Percentiles rank a stretch among this genome's conserved stretches.
These are phyloP conservation scores for Trilocha varians DNA, from an alignment of 2,888 invertebrate genomes.

Conservation along the genomic window DNA sequence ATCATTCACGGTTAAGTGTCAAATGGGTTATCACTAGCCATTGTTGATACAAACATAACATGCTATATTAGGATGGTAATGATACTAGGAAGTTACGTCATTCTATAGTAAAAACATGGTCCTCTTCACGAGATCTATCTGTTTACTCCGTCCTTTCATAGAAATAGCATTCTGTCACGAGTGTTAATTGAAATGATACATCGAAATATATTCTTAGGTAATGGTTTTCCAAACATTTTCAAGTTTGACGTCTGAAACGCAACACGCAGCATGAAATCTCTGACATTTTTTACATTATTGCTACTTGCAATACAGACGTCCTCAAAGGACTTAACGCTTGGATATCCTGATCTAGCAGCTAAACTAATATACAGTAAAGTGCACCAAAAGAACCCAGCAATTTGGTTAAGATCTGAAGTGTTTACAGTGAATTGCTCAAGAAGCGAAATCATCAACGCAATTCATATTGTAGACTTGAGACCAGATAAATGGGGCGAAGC, in stretches of 20 bases:
- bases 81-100: conserved; percentile 13
- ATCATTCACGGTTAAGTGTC: conserved; percentile 13
- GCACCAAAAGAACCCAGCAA: conserved; percentile 49
- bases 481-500: conserved; percentile 47
- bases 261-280: conserved; percentile 4
- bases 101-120: background rate
- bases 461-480: conserved; percentile 43
- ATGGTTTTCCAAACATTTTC: conserved; percentile 7
- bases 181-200: background rate
- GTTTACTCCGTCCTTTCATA: background rate
- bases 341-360: conserved; percentile 26
- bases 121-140: background rate
- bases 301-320: no score
- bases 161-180: background rate
- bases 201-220: conserved; percentile 1
- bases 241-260: conserved; percentile 1
- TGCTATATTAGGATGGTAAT: conserved; percentile 6
- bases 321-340: background rate
- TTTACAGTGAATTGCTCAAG: conserved; percentile 42
- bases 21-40: conserved; percentile 8
- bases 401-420: conserved; percentile 43
- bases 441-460: conserved; percentile 46
- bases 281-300: background rate
- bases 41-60: conserved; percentile 7
- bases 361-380: conserved; percentile 49